These are phyloP conservation scores for Aelia acuminata DNA, from an alignment of 2,888 invertebrate genomes.

Conservation along the genomic window DNA sequence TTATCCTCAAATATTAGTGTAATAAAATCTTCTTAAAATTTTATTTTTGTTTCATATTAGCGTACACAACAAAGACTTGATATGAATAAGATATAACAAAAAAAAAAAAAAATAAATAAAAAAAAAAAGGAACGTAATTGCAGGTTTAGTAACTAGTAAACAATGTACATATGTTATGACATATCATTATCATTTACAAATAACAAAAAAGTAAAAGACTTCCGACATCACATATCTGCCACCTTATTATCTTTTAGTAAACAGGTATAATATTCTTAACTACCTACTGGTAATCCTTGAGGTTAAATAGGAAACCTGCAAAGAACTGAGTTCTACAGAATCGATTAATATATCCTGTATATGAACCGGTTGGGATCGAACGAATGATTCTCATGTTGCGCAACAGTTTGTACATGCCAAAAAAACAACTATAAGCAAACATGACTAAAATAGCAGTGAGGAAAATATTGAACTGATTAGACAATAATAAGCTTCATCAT, in stretches of 20 bases:
- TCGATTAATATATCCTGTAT: neutral
- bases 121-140: no score
- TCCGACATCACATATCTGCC: neutral
- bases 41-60: no score
- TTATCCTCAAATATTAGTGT: no score
- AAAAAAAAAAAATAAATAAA: no score
- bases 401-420: neutral
- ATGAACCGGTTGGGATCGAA: neutral
- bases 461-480: neutral
- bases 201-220: neutral
- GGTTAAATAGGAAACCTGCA: neutral
- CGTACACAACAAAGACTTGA: no score
- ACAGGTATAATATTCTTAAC: neutral
- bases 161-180: neutral
- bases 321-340: neutral
- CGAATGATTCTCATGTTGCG: neutral
- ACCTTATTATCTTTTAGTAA: neutral
- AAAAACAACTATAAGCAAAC: neutral
- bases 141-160: no score
- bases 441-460: neutral
- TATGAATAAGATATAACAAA: no score
- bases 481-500: neutral
- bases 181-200: neutral
- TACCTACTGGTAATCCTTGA: conserved; percentile 33
- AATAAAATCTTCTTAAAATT: no score